Evolutionary conservation across 2,797 vertebrate species (phyloP).

Genomic region (Phaenicophaeus curvirostris): DNA sequence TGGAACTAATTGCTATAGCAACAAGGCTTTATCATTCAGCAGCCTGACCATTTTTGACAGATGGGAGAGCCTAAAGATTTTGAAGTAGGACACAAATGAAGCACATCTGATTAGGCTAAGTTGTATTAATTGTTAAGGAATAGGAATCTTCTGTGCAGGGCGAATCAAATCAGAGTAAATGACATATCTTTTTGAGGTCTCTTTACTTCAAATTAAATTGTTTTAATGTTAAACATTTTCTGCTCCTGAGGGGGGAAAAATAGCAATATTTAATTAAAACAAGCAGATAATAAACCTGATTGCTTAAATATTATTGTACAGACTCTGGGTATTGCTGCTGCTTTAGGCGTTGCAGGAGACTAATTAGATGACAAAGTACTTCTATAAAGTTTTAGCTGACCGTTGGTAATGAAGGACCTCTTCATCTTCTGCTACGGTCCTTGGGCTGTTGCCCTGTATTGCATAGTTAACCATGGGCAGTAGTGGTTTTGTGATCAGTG

Average conservation of each 20-base stretch:
- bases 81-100: conserved; percentile 68
- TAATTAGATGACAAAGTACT: not conserved
- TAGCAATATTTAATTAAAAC: conserved; percentile 42
- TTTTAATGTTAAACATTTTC: conserved; percentile 22
- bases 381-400: not conserved
- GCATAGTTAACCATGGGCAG: not conserved
- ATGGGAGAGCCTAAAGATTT: conserved; percentile 68
- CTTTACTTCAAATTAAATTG: conserved; percentile 52
- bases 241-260: not conserved
- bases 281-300: conserved; percentile 20
- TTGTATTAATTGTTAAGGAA: conserved; percentile 53
- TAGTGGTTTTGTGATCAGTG: not conserved
- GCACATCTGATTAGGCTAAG: conserved; percentile 37
- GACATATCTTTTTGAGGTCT: not conserved
- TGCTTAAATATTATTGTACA: conserved; percentile 10
- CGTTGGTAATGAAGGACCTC: not conserved
- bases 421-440: not conserved
- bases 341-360: not conserved
- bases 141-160: conserved; percentile 20
- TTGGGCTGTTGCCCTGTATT: not conserved
- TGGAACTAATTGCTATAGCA: conserved; percentile 80
- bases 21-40: conserved; percentile 74
- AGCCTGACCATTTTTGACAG: conserved; percentile 68
- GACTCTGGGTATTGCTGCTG: not conserved
- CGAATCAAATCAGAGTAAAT: conserved; percentile 29